Percentiles rank a stretch among this genome's conserved stretches.
These are phyloP conservation scores for Phyllostomus discolor DNA, from an alignment of 2,113 vertebrate genomes.

Conservation along the genomic window DNA sequence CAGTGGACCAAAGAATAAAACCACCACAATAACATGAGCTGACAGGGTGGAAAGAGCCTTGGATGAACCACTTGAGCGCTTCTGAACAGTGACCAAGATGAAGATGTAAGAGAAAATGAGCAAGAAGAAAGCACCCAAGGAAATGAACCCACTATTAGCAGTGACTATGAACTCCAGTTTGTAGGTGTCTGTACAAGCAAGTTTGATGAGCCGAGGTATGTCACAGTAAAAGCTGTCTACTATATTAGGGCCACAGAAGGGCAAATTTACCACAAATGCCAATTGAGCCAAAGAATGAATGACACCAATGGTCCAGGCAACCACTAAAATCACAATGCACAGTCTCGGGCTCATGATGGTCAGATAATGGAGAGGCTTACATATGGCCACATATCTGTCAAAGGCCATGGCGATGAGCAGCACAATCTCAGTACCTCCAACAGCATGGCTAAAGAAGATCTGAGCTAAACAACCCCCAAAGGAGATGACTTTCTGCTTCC, in stretches of 20 bases:
- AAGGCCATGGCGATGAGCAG: constrained; percentile 41
- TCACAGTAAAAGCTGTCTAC: constrained; percentile 52
- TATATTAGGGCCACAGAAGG: constrained; percentile 47
- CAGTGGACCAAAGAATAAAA: constrained; percentile 46
- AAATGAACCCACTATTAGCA: constrained; percentile 38
- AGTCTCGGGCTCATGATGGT: neutral
- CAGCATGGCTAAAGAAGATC: constrained; percentile 30
- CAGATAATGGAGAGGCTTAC: constrained; percentile 34
- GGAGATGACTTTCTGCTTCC: constrained; percentile 25
- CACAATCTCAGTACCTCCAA: constrained; percentile 31
- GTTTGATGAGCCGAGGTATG: constrained; percentile 28
- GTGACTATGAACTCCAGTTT: neutral
- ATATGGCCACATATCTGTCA: constrained; percentile 45
- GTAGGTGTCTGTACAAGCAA: constrained; percentile 28
- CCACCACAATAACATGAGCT: constrained; percentile 29
- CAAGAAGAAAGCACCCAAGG: constrained; percentile 13
- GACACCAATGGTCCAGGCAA: constrained; percentile 20
- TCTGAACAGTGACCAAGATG: neutral
- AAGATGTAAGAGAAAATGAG: constrained; percentile 8
- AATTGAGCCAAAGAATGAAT: constrained; percentile 5
- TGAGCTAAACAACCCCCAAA: constrained; percentile 45
- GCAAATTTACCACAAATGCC: constrained; percentile 38
- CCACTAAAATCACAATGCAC: constrained; percentile 17
- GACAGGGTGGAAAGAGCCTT: constrained; percentile 28
- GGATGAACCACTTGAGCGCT: neutral